Evolutionary conservation across 1,140 invertebrate genomes (phyloP).

Genomic region (Ips typographus): DNA sequence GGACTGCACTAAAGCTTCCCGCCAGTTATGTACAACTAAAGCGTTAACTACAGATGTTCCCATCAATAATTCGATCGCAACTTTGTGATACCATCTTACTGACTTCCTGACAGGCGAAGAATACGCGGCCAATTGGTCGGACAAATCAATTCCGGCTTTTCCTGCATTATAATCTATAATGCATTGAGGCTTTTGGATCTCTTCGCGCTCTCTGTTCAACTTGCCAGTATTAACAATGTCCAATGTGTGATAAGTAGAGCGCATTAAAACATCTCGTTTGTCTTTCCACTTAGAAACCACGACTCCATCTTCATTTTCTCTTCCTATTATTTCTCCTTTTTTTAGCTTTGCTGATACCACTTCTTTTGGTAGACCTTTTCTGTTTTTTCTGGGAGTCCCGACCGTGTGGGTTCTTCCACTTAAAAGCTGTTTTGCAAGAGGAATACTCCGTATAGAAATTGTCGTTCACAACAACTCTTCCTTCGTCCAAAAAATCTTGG

Average conservation of each 20-base stretch:
- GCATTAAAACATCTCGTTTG: constrained; percentile 50
- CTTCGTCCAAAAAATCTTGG: constrained; percentile 35
- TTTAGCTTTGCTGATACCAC: constrained; percentile 49
- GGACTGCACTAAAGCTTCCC: constrained; percentile 11
- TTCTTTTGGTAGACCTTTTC: constrained; percentile 35
- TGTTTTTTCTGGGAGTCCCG: constrained; percentile 22
- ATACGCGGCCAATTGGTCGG: constrained; percentile 51
- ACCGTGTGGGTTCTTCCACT: not conserved
- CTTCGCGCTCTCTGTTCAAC: not conserved
- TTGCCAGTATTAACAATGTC: constrained; percentile 10
- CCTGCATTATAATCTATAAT: not conserved
- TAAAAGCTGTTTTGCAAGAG: not conserved
- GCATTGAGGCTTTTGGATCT: not conserved
- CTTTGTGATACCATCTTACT: constrained; percentile 51
- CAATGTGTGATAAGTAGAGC: constrained; percentile 32
- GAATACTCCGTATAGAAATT: constrained; percentile 34
- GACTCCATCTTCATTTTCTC: constrained; percentile 49
- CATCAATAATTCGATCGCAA: constrained; percentile 46
- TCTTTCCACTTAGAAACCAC: constrained; percentile 53
- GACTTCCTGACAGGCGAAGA: constrained; percentile 46
- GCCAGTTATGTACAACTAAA: not conserved
- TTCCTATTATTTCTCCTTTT: constrained; percentile 46
- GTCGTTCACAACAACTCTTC: constrained; percentile 41
- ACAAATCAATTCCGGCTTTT: constrained; percentile 43
- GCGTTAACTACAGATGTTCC: constrained; percentile 26